Base-by-base conservation (phyloP, 1,140 invertebrate species). In the Pygmarrhopalites habei region DNA sequence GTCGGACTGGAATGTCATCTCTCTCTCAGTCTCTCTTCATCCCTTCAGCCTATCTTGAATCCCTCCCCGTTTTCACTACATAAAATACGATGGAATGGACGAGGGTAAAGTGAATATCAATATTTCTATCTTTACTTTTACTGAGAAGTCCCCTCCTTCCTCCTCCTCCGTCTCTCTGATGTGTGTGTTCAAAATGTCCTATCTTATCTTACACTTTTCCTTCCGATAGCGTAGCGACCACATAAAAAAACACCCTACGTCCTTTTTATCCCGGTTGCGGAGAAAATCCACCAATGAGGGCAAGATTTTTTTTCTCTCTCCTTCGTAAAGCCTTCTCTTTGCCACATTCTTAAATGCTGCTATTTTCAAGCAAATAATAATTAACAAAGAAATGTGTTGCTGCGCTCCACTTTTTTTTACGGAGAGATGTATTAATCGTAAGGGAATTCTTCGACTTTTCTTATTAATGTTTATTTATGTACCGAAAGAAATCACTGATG, bases 51-150 rank as follows among this genome's bases (percentile, higher is more conserved):
- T 12, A 10, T 49, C 19, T 23, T 49, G 19, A 7, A 15, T 49
- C 23, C 23, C 46, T 19, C 19, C 19, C n/a, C n/a, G n/a, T n/a
- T n/a, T 49, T 49, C 46, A 19, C 12, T 12, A 12, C 46, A 49
- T 49, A 15, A 12, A 49, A 15, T 21, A 49, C 46, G 46, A n/a
- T n/a, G n/a, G n/a, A n/a, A n/a, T n/a, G n/a, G n/a, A n/a, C n/a
- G n/a, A n/a, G 46, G 46, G 46, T 21, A 49, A 49, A 49, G 46
- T 49, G 46, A 49, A 49, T 49, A 49, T 49, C 46, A 49, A 49
- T 49, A 49, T 49, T 49, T 49, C 23, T 21, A 49, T 23, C 35
- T 39, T 39, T 39, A 39, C 35, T 39, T 10, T 39, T 39, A 7
- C 17, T 39, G 10, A 39, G 17, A 10, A 39, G 10, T 10, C 17